These are phyloP conservation scores for Bryconaethiops microstoma DNA, from an alignment of 2,797 vertebrate species.

Conservation along the genomic window DNA sequence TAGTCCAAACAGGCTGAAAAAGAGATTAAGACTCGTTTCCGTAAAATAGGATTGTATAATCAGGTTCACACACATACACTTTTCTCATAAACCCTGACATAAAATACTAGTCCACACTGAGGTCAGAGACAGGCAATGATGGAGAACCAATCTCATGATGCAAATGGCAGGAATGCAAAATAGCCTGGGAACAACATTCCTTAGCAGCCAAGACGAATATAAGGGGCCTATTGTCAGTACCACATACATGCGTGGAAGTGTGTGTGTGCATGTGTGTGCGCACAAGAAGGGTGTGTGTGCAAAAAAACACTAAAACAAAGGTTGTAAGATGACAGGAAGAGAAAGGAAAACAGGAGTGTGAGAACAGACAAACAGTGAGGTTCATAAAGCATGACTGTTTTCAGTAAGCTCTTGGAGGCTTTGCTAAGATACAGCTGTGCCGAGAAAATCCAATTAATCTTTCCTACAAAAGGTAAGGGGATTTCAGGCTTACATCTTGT, in stretches of 20 bases:
- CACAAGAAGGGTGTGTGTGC: not conserved
- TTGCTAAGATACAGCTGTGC: conserved; percentile 27
- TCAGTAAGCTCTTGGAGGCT: not conserved
- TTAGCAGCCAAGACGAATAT: conserved; percentile 38
- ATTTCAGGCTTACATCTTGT: conserved; percentile 35
- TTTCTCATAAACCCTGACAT: not conserved
- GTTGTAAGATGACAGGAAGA: conserved; percentile 10
- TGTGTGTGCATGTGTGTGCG: conserved; percentile 12
- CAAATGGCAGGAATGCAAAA: conserved; percentile 51
- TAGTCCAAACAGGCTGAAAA: too few relatives aligned
- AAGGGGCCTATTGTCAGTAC: conserved; percentile 50
- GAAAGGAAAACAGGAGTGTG: not conserved
- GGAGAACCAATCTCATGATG: conserved; percentile 46
- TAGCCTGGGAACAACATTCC: conserved; percentile 56
- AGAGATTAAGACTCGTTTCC: not conserved
- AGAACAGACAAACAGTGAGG: not conserved
- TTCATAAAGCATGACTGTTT: not conserved
- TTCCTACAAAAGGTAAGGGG: conserved; percentile 46
- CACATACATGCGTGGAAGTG: conserved; percentile 16
- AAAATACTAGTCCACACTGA: not conserved
- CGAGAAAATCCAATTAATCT: conserved; percentile 42
- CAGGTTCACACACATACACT: not conserved
- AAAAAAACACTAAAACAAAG: conserved; percentile 15
- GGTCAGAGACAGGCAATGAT: conserved; percentile 23
- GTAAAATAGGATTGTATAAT: not conserved